Evolutionary conservation across 2,797 vertebrate species (phyloP).

Genomic region (Cyclura pinguis): DNA sequence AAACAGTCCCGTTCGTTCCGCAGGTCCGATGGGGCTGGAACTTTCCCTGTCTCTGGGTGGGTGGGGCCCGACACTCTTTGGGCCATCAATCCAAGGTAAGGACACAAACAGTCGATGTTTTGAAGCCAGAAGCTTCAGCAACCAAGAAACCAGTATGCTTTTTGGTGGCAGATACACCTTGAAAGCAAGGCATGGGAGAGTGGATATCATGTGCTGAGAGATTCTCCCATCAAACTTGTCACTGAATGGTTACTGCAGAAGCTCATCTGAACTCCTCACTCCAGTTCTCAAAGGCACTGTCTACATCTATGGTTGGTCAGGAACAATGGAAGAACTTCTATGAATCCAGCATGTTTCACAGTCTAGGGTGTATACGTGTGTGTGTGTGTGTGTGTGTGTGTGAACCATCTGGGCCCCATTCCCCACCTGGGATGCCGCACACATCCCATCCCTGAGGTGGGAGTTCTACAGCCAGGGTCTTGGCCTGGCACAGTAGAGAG

Average conservation of each 20-base stretch:
- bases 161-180: conserved; percentile 17
- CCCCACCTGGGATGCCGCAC: conserved; percentile 19
- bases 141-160: conserved; percentile 5
- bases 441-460: conserved; percentile 31
- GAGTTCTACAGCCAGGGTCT: conserved; percentile 17
- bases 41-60: not conserved
- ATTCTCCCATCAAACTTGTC: conserved; percentile 21
- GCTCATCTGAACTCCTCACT: conserved; percentile 10
- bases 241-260: not conserved
- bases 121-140: not conserved
- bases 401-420: conserved; percentile 16
- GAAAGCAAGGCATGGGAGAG: conserved; percentile 1
- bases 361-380: not conserved
- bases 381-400: not conserved
- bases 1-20: conserved; percentile 3
- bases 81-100: conserved; percentile 8
- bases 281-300: conserved; percentile 21
- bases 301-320: conserved; percentile 12
- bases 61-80: not conserved
- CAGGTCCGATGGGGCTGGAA: not conserved
- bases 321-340: conserved; percentile 2
- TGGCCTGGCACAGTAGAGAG: conserved; percentile 6
- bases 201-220: conserved; percentile 3
- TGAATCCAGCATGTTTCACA: conserved; percentile 21
- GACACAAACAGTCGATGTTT: not conserved